phyloP scores from a whole-genome alignment of 2,113 vertebrate genomes.

The Colistium nudipinnis region DNA sequence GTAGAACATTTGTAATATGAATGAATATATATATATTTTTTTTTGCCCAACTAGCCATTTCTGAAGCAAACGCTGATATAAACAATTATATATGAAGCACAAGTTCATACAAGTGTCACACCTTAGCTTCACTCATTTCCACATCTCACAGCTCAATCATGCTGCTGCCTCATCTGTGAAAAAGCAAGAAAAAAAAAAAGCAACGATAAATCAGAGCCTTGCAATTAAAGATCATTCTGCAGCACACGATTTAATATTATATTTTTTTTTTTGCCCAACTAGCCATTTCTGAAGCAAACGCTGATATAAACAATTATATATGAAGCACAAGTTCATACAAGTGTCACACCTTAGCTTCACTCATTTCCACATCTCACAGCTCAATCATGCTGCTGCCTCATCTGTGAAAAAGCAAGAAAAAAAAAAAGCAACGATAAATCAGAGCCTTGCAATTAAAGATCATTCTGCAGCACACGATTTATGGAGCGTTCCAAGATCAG shows the following conservation, averaged over 20 bases:
- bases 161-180: neutral
- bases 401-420: neutral
- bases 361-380: neutral
- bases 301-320: no score
- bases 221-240: neutral
- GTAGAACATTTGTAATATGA: no score
- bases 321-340: no score
- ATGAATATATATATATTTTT: no score
- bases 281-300: no score
- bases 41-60: no score
- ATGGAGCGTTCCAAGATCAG: neutral
- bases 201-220: neutral
- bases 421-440: neutral
- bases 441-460: neutral
- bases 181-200: neutral
- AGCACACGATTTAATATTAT: no score
- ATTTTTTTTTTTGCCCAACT: no score
- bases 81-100: no score
- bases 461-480: neutral
- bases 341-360: no score
- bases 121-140: neutral
- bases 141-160: neutral
- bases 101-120: no score
- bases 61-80: no score
- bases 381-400: neutral